Evolutionary conservation across 1,140 invertebrate genomes (phyloP), one percentile per base, ranked within the genome.

Genomic region (Zaprionus tsacasi): DNA sequence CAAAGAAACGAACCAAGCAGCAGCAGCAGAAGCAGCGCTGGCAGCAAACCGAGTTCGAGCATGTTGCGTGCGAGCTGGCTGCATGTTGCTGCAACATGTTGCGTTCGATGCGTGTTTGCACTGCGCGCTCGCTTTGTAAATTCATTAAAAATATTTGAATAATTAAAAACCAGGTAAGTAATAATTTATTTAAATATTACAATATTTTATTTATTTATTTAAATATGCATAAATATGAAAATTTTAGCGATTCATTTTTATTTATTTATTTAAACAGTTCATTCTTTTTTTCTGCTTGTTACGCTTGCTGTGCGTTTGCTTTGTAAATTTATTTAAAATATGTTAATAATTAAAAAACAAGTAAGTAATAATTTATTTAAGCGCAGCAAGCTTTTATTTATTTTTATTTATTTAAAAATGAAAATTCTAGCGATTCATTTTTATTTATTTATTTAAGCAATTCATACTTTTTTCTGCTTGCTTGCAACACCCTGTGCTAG

Each of bases 1-100:
- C 13, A 30, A 11, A 27, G 27, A 10, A 36, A 12, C 21, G 13
- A n/a, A 38, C 8, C 8, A 33, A 6, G 50, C 25, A 45, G 17
- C 40, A n/a, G 33, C 33, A 8, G 33, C 33, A 35, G 33, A 10
- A 25, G 25, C 12, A 33, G 21, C 7, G 35, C 56, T 10, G 17
- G 43, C 61, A 33, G 21, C 36, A 40, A 59, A 67, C 63, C 63
- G 50, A 60, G 48, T 15, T 64, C 67, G 33, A 35, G 52, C 21
- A 8, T 6, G 3, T 8, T 12, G 52, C 52, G 3, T 1, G n/a
- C 27, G 27, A 30, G 27, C 27, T 1, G 6, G 27, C 27, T 30
- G 3, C 27, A 30, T 30, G n/a, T 6, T 45, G 2, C 40, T 2
- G 7, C 40, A 45, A 45, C 40, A 15, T 45, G 40, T 45, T 43